Conservation (phyloP, 2,113 vertebrate species). For the Cathartes aura region DNA sequence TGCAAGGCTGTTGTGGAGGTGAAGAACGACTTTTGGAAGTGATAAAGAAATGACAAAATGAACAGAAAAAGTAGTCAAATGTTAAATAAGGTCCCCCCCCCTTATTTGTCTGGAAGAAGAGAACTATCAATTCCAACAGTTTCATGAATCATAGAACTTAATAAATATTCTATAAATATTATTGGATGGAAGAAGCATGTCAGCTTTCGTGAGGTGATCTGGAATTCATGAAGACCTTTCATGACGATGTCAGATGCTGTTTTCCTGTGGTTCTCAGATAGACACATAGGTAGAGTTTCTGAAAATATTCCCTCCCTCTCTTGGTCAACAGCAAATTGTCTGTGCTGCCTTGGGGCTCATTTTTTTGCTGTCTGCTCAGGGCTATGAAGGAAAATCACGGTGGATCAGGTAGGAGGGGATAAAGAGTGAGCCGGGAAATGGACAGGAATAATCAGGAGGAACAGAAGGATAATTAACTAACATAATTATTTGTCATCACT, state of each 20-base stretch:
- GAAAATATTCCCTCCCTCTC: not conserved
- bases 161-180: not conserved
- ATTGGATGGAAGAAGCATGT: not conserved
- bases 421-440: not conserved
- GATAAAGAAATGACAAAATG: not conserved
- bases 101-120: not conserved
- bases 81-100: not conserved
- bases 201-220: not conserved
- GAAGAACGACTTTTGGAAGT: not conserved
- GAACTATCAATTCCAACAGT: not conserved
- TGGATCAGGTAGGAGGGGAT: not conserved
- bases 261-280: not conserved
- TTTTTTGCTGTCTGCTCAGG: not conserved
- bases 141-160: not conserved
- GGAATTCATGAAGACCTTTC: not conserved
- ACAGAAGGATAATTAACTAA: not conserved
- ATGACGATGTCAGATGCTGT: not conserved
- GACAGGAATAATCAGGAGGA: not conserved
- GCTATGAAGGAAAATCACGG: not conserved
- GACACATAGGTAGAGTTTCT: not conserved
- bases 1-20: not conserved
- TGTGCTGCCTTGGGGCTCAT: not conserved
- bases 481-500: constrained; percentile 13
- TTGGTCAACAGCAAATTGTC: not conserved
- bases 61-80: not conserved